Base-by-base conservation (phyloP, 2,113 vertebrate genomes). In the Ammodytes dubius region DNA sequence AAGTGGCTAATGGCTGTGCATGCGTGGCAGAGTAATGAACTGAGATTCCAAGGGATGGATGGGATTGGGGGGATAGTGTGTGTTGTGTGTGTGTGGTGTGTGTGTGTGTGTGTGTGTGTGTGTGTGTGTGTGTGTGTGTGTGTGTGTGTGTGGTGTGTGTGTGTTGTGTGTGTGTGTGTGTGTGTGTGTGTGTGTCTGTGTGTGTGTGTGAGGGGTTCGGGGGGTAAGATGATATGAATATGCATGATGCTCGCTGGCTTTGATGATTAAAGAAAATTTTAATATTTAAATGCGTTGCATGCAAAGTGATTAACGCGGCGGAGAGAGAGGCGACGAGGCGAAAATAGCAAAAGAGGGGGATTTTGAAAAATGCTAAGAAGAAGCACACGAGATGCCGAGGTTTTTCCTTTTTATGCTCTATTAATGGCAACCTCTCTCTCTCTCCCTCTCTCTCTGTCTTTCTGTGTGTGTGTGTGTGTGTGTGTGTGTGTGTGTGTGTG, bases 191-290 rank as follows among this genome's bases (percentile, higher is more conserved):
- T 27, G 27, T 27, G 27, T 27, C 1, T 27, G 27, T 27, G 27
- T 27, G 27, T 27, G 27, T 27, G 27, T 27, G 27, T 27, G 61
- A 90, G 94, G 93, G 93, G 94, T 94, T 95, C 92, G 94, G 95
- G 95, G 95, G 95, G 95, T 90, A 92, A 89, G 93, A 94, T 94
- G 53, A 96, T 97, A 98, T 98, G 97, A 99, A 99, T 98, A 99
- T 99, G 97, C 97, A 98, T 99, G 97, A 98, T 96, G 93, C 96
- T 96, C 96, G 95, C 97, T 98, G 97, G 96, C 97, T 99, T 99
- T 99, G 97, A 99, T 98, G 97, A 99, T 99, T 98, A 98, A 99
- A 98, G 97, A 97, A 97, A 98, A 98, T 98, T 97, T 97, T 98
- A 98, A 99, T 98, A 99, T 99, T 99, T 97, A 99, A 98, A 99